These are phyloP conservation scores for Catharus minimus DNA, from an alignment of 2,113 vertebrate species.

Conservation along the genomic window DNA sequence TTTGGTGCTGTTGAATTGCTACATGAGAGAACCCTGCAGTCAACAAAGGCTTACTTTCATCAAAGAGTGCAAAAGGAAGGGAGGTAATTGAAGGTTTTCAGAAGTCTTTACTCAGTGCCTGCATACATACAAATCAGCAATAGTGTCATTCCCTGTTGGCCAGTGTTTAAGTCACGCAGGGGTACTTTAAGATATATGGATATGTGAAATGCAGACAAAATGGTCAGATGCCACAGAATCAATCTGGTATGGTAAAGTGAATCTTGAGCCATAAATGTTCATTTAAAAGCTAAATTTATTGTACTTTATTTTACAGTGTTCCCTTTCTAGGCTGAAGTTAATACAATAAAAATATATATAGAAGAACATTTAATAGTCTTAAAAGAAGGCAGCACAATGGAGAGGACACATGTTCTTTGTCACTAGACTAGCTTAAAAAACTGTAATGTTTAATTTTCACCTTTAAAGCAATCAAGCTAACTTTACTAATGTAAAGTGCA, in stretches of 20 bases:
- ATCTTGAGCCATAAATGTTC: neutral
- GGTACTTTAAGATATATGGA: neutral
- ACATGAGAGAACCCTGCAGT: neutral
- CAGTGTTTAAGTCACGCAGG: neutral
- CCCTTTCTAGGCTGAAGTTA: constrained; percentile 66
- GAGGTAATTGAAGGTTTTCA: neutral
- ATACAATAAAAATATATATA: constrained; percentile 72
- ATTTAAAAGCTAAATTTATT: constrained; percentile 82
- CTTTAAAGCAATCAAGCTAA: constrained; percentile 66
- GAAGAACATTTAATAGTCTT: constrained; percentile 71
- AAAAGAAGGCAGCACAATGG: constrained; percentile 74
- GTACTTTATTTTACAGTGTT: constrained; percentile 77
- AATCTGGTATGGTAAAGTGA: neutral
- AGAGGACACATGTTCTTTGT: constrained; percentile 72
- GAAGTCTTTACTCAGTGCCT: neutral
- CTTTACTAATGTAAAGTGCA: constrained; percentile 74
- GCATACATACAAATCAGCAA: neutral
- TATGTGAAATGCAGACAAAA: neutral
- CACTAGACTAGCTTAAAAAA: constrained; percentile 74
- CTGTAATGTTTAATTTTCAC: constrained; percentile 73
- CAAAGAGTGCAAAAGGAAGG: neutral
- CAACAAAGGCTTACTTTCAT: neutral
- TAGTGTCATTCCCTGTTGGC: neutral
- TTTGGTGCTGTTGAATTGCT: neutral
- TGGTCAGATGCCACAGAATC: neutral